phyloP scores from a whole-genome alignment of 2,797 vertebrate species.

The Psittacula echo region DNA sequence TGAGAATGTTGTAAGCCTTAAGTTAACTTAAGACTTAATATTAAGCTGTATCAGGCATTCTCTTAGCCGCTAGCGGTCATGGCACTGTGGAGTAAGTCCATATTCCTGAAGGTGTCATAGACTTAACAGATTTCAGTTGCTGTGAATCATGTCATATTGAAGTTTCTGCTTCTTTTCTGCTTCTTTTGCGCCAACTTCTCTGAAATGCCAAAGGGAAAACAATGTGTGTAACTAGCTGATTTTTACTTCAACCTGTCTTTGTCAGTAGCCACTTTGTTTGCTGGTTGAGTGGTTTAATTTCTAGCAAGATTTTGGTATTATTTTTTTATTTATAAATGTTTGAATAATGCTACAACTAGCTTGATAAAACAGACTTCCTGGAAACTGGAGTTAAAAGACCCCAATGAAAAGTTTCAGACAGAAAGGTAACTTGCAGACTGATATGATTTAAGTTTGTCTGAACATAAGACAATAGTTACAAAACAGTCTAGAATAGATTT shows the following conservation, averaged over 20 bases:
- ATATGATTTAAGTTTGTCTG: conserved; percentile 57
- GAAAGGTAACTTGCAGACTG: conserved; percentile 26
- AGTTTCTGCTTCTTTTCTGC: not conserved
- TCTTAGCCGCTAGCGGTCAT: not conserved
- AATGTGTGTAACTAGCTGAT: not conserved
- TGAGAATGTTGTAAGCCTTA: not conserved
- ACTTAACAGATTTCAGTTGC: not conserved
- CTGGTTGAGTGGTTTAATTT: not conserved
- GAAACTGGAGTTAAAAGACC: not conserved
- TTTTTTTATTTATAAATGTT: not conserved
- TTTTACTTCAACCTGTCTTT: not conserved
- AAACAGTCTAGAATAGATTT: conserved; percentile 47
- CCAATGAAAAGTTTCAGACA: conserved; percentile 22
- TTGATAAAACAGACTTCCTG: not conserved
- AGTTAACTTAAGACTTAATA: not conserved
- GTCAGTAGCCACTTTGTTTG: not conserved
- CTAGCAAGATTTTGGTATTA: not conserved
- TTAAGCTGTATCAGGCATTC: not conserved
- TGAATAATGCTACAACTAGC: not conserved
- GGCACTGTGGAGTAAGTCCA: not conserved
- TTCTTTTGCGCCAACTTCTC: not conserved
- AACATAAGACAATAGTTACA: conserved; percentile 56
- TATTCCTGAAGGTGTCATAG: not conserved
- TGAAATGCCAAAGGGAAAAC: not conserved
- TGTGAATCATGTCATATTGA: not conserved